These are phyloP conservation scores for Echinarachnius parma DNA, from an alignment of 53 echinoderm and acorn worm species.

Conservation along the genomic window DNA sequence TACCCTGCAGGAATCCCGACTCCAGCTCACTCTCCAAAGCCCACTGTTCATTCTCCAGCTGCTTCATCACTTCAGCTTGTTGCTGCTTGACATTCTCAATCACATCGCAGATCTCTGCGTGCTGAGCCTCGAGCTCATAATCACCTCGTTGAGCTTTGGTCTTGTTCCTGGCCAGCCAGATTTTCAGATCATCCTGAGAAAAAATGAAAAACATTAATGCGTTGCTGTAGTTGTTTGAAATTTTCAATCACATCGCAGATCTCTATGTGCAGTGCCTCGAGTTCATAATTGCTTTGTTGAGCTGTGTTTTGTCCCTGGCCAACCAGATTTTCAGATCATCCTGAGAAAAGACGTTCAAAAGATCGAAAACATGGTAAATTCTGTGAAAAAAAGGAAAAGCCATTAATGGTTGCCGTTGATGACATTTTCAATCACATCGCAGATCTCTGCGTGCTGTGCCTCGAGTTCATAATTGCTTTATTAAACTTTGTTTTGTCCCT, in stretches of 20 bases:
- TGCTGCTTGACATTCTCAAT: slow-evolving; percentile 72
- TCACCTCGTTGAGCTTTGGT: slow-evolving; percentile 22
- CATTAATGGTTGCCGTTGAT: too few species aligned
- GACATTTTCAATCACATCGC: too few species aligned
- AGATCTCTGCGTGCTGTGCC: too few species aligned
- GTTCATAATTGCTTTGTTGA: slow-evolving; percentile 29
- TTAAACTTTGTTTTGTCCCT: slow-evolving; percentile 30
- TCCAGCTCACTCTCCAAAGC: slow-evolving; percentile 75
- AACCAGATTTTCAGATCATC: slow-evolving; percentile 47
- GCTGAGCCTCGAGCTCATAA: slow-evolving; percentile 38
- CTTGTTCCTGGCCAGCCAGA: slow-evolving; percentile 42
- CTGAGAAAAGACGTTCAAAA: too few species aligned
- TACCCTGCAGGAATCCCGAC: slow-evolving; percentile 47
- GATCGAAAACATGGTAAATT: too few species aligned
- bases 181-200: slow-evolving; percentile 32
- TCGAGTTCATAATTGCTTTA: slow-evolving; percentile 14
- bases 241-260: slow-evolving; percentile 59
- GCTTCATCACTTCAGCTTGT: slow-evolving; percentile 53
- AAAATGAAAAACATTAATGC: slow-evolving; percentile 4
- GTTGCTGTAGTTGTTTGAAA: too few species aligned
- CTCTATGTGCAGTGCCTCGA: slow-evolving; percentile 50
- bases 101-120: slow-evolving; percentile 54
- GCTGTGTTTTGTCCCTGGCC: slow-evolving; percentile 18
- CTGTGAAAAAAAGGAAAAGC: too few species aligned
- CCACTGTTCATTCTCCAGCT: slow-evolving; percentile 57